Base-by-base conservation (phyloP, 2,888 invertebrate species). In the Chrysolina oricalcia region DNA sequence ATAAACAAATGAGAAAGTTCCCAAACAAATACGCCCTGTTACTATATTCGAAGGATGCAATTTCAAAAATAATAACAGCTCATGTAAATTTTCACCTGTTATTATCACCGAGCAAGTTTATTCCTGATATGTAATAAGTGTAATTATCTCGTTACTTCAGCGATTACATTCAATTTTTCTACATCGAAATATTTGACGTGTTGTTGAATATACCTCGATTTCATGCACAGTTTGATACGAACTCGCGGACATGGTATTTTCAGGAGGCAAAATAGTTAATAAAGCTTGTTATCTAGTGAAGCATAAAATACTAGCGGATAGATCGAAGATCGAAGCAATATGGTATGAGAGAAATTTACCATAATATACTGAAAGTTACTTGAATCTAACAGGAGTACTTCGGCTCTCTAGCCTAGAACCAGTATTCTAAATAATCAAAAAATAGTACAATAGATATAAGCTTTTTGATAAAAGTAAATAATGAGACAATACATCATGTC, bases 141-240 rank as follows among this genome's bases (percentile, higher is more conserved):
- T 50, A 50, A 50, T 50, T 50, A 50, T 17, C 50, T 50, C 19
- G 50, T 50, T 50, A 50, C 50, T 50, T n/a, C 19, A 10, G 9
- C 50, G 19, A 50, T 50, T 19, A 17, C 10, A 50, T 17, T 50
- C 19, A 19, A 50, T 19, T 50, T 50, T 50, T 50, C 9, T 17
- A 50, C 50, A 50, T 50, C 8, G 19, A 17, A 50, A 13, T 43
- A 0, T 43, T 43, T 15, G 43, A 43, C 15, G 43, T 43, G 43
- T 43, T 11, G 3, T 9, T 43, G 43, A 43, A 5, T 15, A 43
- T 43, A 43, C 43, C 43, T 43, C 15, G 43, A 15, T 43, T 43
- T 43, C 43, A 43, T 43, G 43, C 43, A 15, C 43, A 43, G 15
- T 43, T 43, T 15, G 43, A 15, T 43, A 0, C 43, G 13, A 43